phyloP scores from a whole-genome alignment of 2,888 invertebrate genomes.

The Trichogramma evanescens region DNA sequence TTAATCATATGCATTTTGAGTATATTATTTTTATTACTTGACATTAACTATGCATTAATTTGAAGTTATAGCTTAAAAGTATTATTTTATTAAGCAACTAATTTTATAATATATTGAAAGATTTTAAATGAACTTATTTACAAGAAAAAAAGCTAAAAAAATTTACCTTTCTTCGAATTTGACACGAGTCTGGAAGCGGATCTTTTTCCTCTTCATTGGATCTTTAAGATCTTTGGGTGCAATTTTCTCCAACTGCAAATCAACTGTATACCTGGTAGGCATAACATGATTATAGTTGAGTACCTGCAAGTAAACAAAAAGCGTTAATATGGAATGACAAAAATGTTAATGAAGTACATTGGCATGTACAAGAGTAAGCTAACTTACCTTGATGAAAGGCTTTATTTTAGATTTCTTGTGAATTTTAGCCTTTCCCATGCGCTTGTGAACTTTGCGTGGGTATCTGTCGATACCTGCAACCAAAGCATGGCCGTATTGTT shows the following conservation, averaged over 20 bases:
- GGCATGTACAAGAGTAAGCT: not conserved
- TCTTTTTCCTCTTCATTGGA: slow-evolving; percentile 91
- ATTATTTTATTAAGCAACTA: no score
- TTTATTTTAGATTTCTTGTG: slow-evolving; percentile 96
- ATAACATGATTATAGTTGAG: slow-evolving; percentile 86
- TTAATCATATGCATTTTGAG: no score
- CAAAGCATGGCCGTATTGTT: slow-evolving; percentile 94
- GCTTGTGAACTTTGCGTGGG: slow-evolving; percentile 91
- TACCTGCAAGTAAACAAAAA: slow-evolving; percentile 51
- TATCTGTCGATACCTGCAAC: slow-evolving; percentile 97
- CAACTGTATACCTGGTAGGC: slow-evolving; percentile 92
- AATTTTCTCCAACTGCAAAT: slow-evolving; percentile 86
- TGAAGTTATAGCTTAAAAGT: no score
- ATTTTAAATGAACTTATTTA: no score
- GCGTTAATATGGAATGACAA: not conserved
- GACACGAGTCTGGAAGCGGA: slow-evolving; percentile 87
- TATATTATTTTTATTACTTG: no score
- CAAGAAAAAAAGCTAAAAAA: not conserved
- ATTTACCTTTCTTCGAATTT: slow-evolving; percentile 86
- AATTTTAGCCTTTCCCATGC: slow-evolving; percentile 92
- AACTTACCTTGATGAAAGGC: slow-evolving; percentile 87
- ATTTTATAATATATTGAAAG: no score
- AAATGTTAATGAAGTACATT: not conserved
- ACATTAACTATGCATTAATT: no score
- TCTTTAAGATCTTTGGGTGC: slow-evolving; percentile 91